Evolutionary conservation across 2,797 vertebrate species (phyloP).

Genomic region (Sebastes hubbsi): DNA sequence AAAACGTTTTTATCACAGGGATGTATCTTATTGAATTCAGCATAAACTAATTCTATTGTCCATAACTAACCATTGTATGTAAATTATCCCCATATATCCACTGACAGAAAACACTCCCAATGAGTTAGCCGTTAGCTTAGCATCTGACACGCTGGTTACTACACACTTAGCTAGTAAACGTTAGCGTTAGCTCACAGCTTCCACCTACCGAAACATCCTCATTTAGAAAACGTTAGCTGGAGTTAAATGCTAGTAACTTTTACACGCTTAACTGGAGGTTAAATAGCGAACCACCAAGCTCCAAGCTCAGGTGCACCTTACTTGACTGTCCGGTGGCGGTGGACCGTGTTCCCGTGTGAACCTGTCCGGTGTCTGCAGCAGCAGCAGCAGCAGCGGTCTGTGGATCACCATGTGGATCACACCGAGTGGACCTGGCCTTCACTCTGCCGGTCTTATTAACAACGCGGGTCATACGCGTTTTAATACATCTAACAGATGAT

Average conservation of each 20-base stretch:
- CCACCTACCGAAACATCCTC: background rate
- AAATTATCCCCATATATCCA: background rate
- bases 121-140: slow-evolving; percentile 24
- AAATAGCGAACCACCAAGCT: background rate
- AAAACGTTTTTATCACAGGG: background rate
- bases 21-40: background rate
- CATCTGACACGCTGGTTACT: background rate
- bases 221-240: background rate
- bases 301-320: slow-evolving; percentile 21
- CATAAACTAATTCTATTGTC: background rate
- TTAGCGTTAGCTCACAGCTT: background rate
- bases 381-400: background rate
- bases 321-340: slow-evolving; percentile 14
- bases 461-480: background rate
- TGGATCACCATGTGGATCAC: background rate
- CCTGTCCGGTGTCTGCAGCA: background rate
- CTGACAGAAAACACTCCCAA: background rate
- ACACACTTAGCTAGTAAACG: background rate
- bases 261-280: rapidly evolving
- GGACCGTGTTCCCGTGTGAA: background rate
- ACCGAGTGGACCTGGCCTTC: background rate
- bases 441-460: background rate
- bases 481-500: too few species aligned
- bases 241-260: too few species aligned
- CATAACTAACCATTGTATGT: background rate